phyloP scores from a whole-genome alignment of 1,140 invertebrate species.

The Drosophila aff. region DNA sequence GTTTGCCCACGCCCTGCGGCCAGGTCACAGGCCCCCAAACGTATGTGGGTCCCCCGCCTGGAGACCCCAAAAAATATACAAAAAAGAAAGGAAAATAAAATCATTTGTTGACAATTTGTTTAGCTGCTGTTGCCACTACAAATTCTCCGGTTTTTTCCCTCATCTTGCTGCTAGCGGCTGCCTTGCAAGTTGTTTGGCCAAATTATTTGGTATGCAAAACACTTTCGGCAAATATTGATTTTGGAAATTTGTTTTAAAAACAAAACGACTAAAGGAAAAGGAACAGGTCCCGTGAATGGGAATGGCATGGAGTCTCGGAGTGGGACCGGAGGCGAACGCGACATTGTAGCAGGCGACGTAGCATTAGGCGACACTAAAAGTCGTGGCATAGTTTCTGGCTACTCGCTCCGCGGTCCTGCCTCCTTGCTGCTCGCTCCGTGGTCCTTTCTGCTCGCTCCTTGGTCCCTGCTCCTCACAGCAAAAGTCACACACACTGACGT shows the following conservation, averaged over 20 bases:
- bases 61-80: conserved; percentile 46
- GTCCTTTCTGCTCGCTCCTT: background rate
- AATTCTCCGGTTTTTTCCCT: conserved; percentile 54
- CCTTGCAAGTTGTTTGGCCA: conserved; percentile 77
- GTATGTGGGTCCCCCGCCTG: conserved; percentile 43
- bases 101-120: conserved; percentile 84
- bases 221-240: conserved; percentile 84
- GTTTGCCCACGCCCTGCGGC: conserved; percentile 63
- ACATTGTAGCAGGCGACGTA: conserved; percentile 64
- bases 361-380: conserved; percentile 67
- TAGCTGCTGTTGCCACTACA: conserved; percentile 81
- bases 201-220: conserved; percentile 84
- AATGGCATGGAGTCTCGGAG: background rate
- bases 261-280: conserved; percentile 43
- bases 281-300: conserved; percentile 8
- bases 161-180: conserved; percentile 3
- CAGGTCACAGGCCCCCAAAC: conserved; percentile 47
- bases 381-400: conserved; percentile 69
- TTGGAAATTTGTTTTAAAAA: conserved; percentile 79
- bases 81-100: conserved; percentile 67
- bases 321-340: conserved; percentile 32
- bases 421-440: background rate
- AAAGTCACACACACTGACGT: conserved; percentile 72
- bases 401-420: background rate
- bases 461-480: conserved; percentile 27